A percentile compares a stretch with the other conserved stretches of the same genome.
phyloP scores from a whole-genome alignment of 1,140 invertebrate genomes.

The Zaprionus ghesquierei region DNA sequence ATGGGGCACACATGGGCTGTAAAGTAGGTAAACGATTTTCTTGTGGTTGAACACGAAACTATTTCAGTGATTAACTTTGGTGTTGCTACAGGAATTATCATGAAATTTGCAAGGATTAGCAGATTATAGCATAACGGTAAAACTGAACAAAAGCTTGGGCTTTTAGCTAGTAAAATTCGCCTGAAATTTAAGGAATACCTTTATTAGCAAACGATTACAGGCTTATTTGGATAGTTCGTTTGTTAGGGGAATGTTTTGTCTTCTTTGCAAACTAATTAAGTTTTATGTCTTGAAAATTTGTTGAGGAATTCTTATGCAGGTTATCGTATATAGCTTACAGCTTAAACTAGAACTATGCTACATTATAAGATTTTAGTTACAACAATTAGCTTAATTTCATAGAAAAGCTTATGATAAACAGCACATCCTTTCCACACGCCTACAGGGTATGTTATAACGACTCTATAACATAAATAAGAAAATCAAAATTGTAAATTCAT shows the following conservation, averaged over 20 bases:
- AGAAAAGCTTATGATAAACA: too few species aligned
- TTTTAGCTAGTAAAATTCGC: background rate
- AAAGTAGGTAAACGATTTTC: background rate
- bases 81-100: background rate
- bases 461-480: constrained; percentile 49
- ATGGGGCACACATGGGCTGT: background rate
- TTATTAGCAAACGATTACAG: background rate
- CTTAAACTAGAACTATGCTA: too few species aligned
- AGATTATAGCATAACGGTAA: background rate
- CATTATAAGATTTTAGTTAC: too few species aligned
- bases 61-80: background rate
- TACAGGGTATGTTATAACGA: background rate
- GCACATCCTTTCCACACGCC: background rate
- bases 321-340: too few species aligned
- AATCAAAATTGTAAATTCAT: constrained; percentile 67
- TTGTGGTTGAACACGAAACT: background rate
- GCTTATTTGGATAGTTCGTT: background rate
- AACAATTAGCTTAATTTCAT: too few species aligned
- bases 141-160: background rate
- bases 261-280: too few species aligned
- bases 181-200: background rate
- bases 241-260: background rate
- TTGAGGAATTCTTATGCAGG: too few species aligned
- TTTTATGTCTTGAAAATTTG: too few species aligned
- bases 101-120: background rate